These are phyloP conservation scores for Australoheros scitulus DNA, from an alignment of 2,113 vertebrate species.

Conservation along the genomic window DNA sequence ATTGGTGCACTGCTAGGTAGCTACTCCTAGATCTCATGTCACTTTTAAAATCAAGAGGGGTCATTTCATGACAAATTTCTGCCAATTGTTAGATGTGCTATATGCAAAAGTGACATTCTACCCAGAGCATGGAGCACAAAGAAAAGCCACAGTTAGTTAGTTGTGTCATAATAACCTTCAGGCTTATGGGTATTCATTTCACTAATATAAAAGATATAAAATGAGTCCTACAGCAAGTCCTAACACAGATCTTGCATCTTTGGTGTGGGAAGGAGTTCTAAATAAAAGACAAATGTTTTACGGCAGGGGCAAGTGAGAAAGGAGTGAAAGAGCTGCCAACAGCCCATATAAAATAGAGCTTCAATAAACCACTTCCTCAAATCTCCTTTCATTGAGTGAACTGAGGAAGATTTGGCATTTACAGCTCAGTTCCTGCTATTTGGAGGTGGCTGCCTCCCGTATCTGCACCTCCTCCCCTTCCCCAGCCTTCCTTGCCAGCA, in stretches of 20 bases:
- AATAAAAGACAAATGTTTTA: constrained; percentile 71
- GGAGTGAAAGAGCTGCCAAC: constrained; percentile 69
- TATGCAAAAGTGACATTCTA: not conserved
- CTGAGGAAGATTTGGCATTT: constrained; percentile 86
- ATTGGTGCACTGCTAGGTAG: not conserved
- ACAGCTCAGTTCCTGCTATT: constrained; percentile 92
- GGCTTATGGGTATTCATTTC: not conserved
- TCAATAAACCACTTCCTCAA: constrained; percentile 86
- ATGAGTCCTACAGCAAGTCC: not conserved
- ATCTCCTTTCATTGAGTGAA: constrained; percentile 85
- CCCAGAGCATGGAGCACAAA: not conserved
- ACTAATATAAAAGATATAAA: not conserved
- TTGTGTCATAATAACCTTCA: not conserved
- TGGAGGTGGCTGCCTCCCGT: constrained; percentile 79
- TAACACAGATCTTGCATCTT: constrained; percentile 2
- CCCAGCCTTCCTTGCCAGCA: constrained; percentile 81
- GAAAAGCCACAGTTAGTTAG: not conserved
- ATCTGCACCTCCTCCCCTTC: constrained; percentile 74
- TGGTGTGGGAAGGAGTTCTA: constrained; percentile 34
- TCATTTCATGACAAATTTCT: too few species aligned
- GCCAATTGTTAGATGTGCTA: fast-evolving
- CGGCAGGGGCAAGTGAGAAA: constrained; percentile 54
- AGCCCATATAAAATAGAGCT: constrained; percentile 79
- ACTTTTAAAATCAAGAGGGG: too few species aligned
- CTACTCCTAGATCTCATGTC: too few species aligned